Conservation (phyloP, 2,888 invertebrate species). For the Oscheius sp. region DNA sequence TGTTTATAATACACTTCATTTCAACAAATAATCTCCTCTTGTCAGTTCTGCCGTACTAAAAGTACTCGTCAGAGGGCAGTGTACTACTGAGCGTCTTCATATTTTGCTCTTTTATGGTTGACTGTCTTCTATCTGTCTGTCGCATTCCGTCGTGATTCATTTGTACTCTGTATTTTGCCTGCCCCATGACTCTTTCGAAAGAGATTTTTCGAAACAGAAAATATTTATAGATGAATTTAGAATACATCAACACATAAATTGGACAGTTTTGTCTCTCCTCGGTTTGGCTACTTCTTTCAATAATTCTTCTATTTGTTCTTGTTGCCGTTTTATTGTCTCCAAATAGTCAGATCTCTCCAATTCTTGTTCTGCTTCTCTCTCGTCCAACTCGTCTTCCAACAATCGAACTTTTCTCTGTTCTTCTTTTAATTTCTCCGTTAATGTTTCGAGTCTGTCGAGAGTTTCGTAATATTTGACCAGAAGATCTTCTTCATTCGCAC, state of each 20-base stretch:
- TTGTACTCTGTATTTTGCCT: no score
- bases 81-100: no score
- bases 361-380: slow-evolving; percentile 13
- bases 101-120: no score
- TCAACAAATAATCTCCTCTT: no score
- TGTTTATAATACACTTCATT: no score
- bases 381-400: slow-evolving; percentile 27
- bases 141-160: no score
- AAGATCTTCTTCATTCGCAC: slow-evolving; percentile 13
- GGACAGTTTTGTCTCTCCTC: background rate
- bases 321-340: slow-evolving; percentile 23
- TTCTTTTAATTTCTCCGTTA: background rate
- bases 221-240: no score
- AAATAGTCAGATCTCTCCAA: slow-evolving; percentile 15
- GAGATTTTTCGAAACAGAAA: no score
- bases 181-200: no score
- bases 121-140: no score
- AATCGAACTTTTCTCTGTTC: slow-evolving; percentile 15
- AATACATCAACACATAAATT: slow-evolving; percentile 3
- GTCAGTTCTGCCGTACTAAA: no score
- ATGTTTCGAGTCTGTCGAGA: slow-evolving; percentile 4
- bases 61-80: no score
- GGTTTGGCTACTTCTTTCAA: slow-evolving; percentile 3
- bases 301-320: slow-evolving; percentile 16
- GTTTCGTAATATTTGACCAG: slow-evolving; percentile 20